Conservation (phyloP, 2,113 vertebrate species). For the Numenius arquata region DNA sequence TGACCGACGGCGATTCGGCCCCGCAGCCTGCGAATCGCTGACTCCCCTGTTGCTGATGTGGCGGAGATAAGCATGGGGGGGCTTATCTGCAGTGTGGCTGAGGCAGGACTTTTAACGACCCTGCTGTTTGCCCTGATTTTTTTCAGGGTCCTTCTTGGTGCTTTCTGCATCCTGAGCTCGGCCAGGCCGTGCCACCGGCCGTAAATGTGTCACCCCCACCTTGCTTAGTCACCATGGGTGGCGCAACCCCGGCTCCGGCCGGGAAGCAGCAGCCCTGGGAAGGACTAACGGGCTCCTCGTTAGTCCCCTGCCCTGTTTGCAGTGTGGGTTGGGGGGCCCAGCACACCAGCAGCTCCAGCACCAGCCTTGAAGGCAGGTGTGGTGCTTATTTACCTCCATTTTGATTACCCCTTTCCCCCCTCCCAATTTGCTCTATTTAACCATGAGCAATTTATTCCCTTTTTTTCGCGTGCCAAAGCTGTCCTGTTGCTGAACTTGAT, state of each 20-base stretch:
- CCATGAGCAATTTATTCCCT: neutral
- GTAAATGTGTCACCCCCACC: neutral
- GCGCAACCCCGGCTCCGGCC: neutral
- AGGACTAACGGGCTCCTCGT: neutral
- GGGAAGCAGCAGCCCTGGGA: neutral
- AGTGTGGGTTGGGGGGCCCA: neutral
- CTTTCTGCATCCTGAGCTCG: neutral
- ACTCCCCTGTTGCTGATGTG: neutral
- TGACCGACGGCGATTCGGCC: neutral
- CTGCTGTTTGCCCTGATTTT: neutral
- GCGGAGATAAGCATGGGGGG: neutral
- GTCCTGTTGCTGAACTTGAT: neutral
- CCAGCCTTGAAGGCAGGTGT: fast-evolving
- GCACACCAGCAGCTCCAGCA: neutral
- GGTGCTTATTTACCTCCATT: neutral
- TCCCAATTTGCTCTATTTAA: neutral
- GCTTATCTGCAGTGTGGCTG: neutral
- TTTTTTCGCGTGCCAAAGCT: neutral
- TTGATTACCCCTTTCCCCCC: neutral
- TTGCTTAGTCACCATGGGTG: neutral
- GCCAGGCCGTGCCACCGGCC: neutral
- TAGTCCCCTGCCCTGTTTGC: neutral
- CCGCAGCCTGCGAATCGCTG: neutral
- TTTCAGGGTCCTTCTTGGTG: neutral
- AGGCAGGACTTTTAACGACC: neutral